Evolutionary conservation across 2,888 invertebrate species (phyloP), one percentile per base, ranked within the genome.

Genomic region (Macroteleia sp.): DNA sequence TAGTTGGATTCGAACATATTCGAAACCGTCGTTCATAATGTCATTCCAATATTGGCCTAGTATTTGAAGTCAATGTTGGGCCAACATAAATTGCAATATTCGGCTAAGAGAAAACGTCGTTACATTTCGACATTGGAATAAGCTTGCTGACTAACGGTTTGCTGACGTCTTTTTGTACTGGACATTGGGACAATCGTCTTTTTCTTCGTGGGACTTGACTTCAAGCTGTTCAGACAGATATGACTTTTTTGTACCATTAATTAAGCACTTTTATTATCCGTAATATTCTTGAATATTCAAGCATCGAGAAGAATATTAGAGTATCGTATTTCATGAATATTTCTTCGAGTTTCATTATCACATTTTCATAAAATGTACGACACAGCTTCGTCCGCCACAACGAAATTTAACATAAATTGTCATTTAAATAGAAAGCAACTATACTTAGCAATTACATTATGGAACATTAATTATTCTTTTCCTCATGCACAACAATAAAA

Each of bases 401-500:
- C 44, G 42, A 59, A 50, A 52, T 70, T 50, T 16, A 56, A 56
- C 59, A 56, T 52, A 73, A 73, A 73, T 62, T 64, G 56, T 73
- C 56, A 64, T 62, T 64, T 56, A 73, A 73, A 48, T 30, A 30
- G 62, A 64, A 56, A 10, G 17, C 52, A 56, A 64, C 39, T 64
- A 64, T 64, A 64, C 39, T 48, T 56, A 48, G 56, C 71, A 71
- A 71, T 71, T 71, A 62, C 41, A 71, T 62, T 46, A 46, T 56
- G 22, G 36, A 62, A 71, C 71, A 56, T 73, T 73, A 64, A 73
- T 73, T 73, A 73, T 64, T 34, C 54, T 41, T 73, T 73, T 56
- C 62, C 46, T 52, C 56, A 41, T 39, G 62, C 20, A 22, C 62
- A 48, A 56, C 42, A 73, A 73, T 62, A 73, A 64, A 64, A 57